A percentile compares a stretch with the other conserved stretches of the same genome.
Evolutionary conservation across 1,140 invertebrate genomes (phyloP).

Genomic region (Papilio polytes): DNA sequence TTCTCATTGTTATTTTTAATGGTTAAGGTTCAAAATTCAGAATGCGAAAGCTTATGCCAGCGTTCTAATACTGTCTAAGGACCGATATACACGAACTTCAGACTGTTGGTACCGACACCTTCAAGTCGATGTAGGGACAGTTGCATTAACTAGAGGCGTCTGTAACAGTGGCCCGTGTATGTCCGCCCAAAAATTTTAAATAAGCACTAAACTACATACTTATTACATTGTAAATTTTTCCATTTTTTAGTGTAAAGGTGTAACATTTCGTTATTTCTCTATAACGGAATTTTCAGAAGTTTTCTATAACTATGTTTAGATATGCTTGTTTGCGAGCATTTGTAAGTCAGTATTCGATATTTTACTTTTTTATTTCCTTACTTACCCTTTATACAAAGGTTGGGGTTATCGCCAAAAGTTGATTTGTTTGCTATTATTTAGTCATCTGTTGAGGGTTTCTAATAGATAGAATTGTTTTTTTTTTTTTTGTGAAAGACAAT

Average conservation of each 20-base stretch:
- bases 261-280: too few species aligned
- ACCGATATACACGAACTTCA: neutral
- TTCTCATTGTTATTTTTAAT: neutral
- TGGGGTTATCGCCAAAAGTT: neutral
- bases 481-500: neutral
- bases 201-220: too few species aligned
- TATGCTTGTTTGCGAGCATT: neutral
- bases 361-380: neutral
- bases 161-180: too few species aligned
- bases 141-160: neutral
- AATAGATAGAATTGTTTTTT: neutral
- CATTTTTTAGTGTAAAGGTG: too few species aligned
- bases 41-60: too few species aligned
- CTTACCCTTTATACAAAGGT: neutral
- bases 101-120: neutral
- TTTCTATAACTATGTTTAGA: too few species aligned
- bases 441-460: neutral
- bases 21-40: too few species aligned
- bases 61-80: neutral
- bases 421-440: neutral
- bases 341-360: neutral
- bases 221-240: too few species aligned
- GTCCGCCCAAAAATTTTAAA: too few species aligned
- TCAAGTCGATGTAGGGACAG: neutral
- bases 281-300: too few species aligned